phyloP scores from a whole-genome alignment of 53 echinoderm and acorn worm species.

The Zoroaster sp. region DNA sequence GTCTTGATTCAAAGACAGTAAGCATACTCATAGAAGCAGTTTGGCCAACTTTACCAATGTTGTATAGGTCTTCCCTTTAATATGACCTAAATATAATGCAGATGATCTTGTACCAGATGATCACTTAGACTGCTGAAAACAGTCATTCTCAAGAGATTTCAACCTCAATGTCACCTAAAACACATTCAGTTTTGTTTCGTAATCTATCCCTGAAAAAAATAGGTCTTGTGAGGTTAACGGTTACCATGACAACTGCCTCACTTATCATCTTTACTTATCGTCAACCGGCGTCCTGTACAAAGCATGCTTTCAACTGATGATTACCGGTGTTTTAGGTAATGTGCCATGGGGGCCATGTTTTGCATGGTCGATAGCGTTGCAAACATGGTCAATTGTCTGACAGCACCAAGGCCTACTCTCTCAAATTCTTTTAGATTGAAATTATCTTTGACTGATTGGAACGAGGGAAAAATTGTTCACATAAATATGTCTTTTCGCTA shows the following conservation, averaged over 20 bases:
- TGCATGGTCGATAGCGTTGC: neutral
- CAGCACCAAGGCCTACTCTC: neutral
- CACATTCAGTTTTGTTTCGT: neutral
- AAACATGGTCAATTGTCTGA: neutral
- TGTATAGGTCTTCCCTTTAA: too few relatives aligned
- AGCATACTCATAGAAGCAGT: too few relatives aligned
- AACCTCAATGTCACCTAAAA: neutral
- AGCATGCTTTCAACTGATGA: neutral
- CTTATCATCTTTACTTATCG: conserved; percentile 1
- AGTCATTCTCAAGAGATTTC: neutral
- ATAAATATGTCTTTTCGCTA: neutral
- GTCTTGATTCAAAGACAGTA: too few relatives aligned
- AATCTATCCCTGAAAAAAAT: neutral
- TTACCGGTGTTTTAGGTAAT: neutral
- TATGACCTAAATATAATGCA: too few relatives aligned
- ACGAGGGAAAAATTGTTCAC: neutral
- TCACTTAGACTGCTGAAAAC: neutral
- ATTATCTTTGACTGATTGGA: neutral
- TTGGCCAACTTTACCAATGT: too few relatives aligned
- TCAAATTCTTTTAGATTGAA: neutral
- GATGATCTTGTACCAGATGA: too few relatives aligned
- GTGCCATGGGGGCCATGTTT: neutral
- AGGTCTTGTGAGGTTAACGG: neutral
- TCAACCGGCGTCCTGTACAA: neutral
- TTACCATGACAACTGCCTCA: neutral